Evolutionary conservation across 2,888 invertebrate species (phyloP).

Genomic region (Ctena decussata): DNA sequence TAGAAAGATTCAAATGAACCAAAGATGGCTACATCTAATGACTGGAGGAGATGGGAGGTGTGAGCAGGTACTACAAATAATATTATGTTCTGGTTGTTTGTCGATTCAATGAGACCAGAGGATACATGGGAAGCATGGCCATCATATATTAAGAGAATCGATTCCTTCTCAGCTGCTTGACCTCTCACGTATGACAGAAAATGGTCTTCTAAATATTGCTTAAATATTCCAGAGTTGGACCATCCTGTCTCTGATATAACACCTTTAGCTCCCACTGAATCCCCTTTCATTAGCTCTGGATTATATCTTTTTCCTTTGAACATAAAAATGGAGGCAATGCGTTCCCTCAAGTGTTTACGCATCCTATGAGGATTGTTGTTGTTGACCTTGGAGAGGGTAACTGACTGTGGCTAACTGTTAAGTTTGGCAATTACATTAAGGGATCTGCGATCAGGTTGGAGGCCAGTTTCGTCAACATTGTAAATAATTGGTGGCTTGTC

Average conservation of each 20-base stretch:
- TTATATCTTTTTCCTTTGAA: constrained; percentile 18
- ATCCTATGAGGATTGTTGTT: constrained; percentile 12
- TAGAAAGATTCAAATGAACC: constrained; percentile 48
- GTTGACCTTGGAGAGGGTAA: constrained; percentile 16
- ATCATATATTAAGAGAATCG: neutral
- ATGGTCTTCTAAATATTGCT: neutral
- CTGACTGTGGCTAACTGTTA: neutral
- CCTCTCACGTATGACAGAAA: neutral
- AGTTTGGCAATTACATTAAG: neutral
- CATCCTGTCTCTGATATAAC: constrained; percentile 5
- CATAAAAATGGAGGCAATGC: constrained; percentile 30
- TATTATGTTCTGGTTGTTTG: constrained; percentile 23
- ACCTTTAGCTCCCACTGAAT: neutral
- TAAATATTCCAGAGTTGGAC: constrained; percentile 25
- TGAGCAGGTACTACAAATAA: constrained; percentile 41
- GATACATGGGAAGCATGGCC: constrained; percentile 14
- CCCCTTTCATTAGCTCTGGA: neutral
- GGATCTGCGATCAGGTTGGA: neutral
- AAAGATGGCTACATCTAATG: constrained; percentile 50
- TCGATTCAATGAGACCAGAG: constrained; percentile 41
- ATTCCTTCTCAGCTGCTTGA: neutral
- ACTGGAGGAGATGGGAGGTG: constrained; percentile 44
- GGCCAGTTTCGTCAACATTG: constrained; percentile 23
- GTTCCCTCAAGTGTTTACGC: constrained; percentile 22
- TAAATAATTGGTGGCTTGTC: constrained; percentile 4